These are phyloP conservation scores for Drosophila triauraria DNA, from an alignment of 1,140 invertebrate genomes.

Conservation along the genomic window DNA sequence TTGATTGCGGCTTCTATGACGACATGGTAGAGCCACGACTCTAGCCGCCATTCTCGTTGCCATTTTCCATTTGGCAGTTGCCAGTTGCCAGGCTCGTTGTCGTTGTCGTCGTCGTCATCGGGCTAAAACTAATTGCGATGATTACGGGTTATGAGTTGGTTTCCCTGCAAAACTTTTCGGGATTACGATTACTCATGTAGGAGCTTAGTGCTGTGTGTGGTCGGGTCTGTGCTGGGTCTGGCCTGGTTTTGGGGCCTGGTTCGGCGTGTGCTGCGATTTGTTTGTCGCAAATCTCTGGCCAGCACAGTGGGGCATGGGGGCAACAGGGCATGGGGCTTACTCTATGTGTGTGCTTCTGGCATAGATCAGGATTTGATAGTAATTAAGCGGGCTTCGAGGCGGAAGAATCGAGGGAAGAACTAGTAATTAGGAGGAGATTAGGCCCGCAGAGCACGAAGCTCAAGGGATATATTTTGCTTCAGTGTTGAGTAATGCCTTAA, in stretches of 20 bases:
- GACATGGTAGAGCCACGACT: conserved; percentile 20
- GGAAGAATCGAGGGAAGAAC: conserved; percentile 14
- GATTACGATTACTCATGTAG: conserved; percentile 65
- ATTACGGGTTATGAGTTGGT: conserved; percentile 59
- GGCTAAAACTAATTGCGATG: conserved; percentile 53
- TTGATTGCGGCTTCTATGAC: conserved; percentile 39
- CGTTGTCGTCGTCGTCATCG: conserved; percentile 36
- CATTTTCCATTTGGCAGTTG: conserved; percentile 25
- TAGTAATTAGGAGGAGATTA: conserved; percentile 28
- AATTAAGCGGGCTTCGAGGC: conserved; percentile 36
- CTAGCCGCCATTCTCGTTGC: conserved; percentile 3
- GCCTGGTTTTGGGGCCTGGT: not conserved
- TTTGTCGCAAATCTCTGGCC: conserved; percentile 25
- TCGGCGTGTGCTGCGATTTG: conserved; percentile 46
- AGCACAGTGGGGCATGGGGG: conserved; percentile 36
- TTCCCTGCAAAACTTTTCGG: conserved; percentile 52
- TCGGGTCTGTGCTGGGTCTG: conserved; percentile 10
- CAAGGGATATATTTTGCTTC: not conserved
- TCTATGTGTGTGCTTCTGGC: conserved; percentile 1
- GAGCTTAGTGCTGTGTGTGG: conserved; percentile 35
- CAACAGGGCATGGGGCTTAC: not conserved
- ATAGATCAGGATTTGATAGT: conserved; percentile 45
- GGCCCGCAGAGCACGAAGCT: conserved; percentile 4
- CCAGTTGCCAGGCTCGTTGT: conserved; percentile 16
- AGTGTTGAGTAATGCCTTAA: conserved; percentile 7